These are phyloP conservation scores for Apotomis turbidana DNA, from an alignment of 2,888 invertebrate species.

Conservation along the genomic window DNA sequence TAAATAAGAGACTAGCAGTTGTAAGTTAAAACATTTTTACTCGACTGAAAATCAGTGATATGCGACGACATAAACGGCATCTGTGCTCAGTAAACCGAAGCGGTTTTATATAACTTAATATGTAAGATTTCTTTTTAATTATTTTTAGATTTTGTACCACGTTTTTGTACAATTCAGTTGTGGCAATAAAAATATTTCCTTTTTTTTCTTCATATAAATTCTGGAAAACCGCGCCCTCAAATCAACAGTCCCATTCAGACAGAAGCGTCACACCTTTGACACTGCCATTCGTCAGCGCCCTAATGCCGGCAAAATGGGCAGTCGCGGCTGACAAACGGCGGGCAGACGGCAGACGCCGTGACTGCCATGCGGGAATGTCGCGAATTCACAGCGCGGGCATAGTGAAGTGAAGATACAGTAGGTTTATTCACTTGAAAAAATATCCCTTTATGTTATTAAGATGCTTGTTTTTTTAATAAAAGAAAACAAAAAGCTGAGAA, in stretches of 20 bases:
- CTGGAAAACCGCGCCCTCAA: background rate
- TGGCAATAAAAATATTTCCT: no score
- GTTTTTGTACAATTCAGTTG: no score
- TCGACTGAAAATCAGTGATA: no score
- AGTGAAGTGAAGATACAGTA: conserved; percentile 3
- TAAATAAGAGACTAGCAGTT: no score
- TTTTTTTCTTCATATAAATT: no score
- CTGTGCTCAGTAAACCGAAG: no score
- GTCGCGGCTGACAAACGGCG: conserved; percentile 40
- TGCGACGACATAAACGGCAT: no score
- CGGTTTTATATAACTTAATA: no score
- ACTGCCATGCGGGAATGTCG: conserved; percentile 57
- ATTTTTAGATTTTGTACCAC: background rate
- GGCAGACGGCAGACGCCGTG: conserved; percentile 55
- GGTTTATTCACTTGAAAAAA: background rate
- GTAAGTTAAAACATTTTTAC: no score
- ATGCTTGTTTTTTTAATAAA: no score
- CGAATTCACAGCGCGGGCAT: conserved; percentile 54
- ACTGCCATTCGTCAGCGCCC: conserved; percentile 33
- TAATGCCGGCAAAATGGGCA: conserved; percentile 42
- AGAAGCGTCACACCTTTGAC: conserved; percentile 35
- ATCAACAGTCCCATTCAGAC: conserved; percentile 30
- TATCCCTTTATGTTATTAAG: no score
- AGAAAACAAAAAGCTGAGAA: no score
- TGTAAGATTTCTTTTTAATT: background rate